A percentile compares a stretch with the other conserved stretches of the same genome.
Conservation (phyloP, 2,797 vertebrate genomes). For the Phylloscopus collybita region DNA sequence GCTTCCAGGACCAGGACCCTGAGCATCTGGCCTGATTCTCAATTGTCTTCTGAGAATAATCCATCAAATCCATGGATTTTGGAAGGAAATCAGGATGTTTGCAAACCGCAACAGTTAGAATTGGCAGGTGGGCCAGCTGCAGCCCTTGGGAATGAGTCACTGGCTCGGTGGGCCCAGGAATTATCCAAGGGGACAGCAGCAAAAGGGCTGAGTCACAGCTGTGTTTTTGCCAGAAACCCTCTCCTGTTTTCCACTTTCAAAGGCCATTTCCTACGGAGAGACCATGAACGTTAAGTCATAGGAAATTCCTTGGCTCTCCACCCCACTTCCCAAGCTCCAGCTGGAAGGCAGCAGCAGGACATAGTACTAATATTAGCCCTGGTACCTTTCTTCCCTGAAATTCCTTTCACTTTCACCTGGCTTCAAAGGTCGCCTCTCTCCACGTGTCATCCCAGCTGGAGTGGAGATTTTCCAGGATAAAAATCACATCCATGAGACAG, state of each 20-base stretch:
- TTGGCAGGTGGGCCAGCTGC: not conserved
- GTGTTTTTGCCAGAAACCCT: conserved; percentile 43
- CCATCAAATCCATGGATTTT: not conserved
- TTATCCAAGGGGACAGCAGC: not conserved
- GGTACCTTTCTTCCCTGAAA: not conserved
- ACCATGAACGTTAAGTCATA: conserved; percentile 27
- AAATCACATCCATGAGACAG: not conserved
- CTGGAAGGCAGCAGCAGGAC: conserved; percentile 22
- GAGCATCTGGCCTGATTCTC: not conserved
- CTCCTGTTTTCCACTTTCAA: conserved; percentile 45
- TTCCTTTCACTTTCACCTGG: conserved; percentile 53
- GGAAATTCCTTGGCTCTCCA: conserved; percentile 65
- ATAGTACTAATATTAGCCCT: conserved; percentile 6
- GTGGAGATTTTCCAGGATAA: not conserved
- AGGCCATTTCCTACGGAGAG: conserved; percentile 67
- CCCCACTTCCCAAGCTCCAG: conserved; percentile 23
- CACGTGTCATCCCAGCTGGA: not conserved
- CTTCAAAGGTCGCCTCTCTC: not conserved
- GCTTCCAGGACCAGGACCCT: accelerated
- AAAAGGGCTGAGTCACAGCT: conserved; percentile 55
- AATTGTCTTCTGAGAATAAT: not conserved
- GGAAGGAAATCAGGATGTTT: not conserved
- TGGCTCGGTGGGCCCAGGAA: not conserved
- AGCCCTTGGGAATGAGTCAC: not conserved
- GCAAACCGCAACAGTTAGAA: not conserved